Evolutionary conservation across 2,888 invertebrate species (phyloP).

Genomic region (Tenthredo livida): DNA sequence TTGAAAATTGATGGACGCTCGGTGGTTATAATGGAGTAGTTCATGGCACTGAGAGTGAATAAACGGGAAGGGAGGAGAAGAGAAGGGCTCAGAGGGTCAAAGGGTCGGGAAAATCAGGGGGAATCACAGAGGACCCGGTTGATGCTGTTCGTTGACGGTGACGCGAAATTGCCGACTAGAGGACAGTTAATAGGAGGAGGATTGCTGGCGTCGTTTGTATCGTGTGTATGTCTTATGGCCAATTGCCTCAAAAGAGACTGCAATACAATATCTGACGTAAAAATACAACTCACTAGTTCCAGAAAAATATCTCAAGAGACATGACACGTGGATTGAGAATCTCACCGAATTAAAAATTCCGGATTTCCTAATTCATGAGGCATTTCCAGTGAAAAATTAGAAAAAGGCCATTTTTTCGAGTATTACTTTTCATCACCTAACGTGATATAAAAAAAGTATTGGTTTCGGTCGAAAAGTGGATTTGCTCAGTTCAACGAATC

Average conservation of each 20-base stretch:
- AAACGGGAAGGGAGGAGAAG: not conserved
- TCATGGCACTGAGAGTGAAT: not conserved
- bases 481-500: no score
- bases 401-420: not conserved
- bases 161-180: not conserved
- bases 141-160: not conserved
- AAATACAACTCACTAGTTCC: not conserved
- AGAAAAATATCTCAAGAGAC: not conserved
- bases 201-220: not conserved
- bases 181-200: not conserved
- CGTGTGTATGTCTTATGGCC: not conserved
- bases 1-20: not conserved
- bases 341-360: no score
- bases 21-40: constrained; percentile 14
- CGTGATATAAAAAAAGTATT: no score
- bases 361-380: not conserved
- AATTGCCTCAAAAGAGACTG: not conserved
- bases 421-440: no score
- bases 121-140: not conserved
- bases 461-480: no score
- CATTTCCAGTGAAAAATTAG: not conserved
- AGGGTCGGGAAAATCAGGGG: not conserved
- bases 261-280: not conserved
- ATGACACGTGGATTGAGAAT: not conserved
- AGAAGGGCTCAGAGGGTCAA: constrained; percentile 3